These are phyloP conservation scores for Microtus richardsoni DNA, from an alignment of 2,113 vertebrate species.

Conservation along the genomic window DNA sequence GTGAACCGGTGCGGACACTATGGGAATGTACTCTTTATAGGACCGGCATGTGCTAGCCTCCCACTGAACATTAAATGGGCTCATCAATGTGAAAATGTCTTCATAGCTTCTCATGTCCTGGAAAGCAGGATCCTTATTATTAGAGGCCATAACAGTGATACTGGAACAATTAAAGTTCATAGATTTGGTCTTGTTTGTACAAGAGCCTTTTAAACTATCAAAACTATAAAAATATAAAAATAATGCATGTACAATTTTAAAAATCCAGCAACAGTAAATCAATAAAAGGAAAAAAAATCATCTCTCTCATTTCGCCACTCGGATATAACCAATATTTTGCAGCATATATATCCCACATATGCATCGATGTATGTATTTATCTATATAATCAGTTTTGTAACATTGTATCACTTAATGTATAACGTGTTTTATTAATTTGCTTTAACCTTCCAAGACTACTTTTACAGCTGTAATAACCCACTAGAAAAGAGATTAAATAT, in stretches of 20 bases:
- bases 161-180: not conserved
- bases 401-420: not conserved
- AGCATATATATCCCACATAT: not conserved
- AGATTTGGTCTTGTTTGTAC: not conserved
- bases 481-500: conserved; percentile 31
- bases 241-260: not conserved
- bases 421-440: conserved; percentile 24
- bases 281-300: not conserved
- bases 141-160: not conserved
- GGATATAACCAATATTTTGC: not conserved
- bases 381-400: not conserved
- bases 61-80: not conserved
- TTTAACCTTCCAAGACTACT: conserved; percentile 36
- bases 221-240: not conserved
- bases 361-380: not conserved
- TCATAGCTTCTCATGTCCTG: not conserved
- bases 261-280: conserved; percentile 10
- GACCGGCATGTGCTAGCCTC: not conserved
- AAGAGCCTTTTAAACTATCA: not conserved
- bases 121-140: not conserved
- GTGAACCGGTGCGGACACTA: not conserved
- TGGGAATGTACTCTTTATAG: too few species aligned
- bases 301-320: not conserved
- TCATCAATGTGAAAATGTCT: not conserved
- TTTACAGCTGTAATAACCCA: conserved; percentile 11